phyloP scores from a whole-genome alignment of 1,140 invertebrate species.

The Halictus rubicundus region DNA sequence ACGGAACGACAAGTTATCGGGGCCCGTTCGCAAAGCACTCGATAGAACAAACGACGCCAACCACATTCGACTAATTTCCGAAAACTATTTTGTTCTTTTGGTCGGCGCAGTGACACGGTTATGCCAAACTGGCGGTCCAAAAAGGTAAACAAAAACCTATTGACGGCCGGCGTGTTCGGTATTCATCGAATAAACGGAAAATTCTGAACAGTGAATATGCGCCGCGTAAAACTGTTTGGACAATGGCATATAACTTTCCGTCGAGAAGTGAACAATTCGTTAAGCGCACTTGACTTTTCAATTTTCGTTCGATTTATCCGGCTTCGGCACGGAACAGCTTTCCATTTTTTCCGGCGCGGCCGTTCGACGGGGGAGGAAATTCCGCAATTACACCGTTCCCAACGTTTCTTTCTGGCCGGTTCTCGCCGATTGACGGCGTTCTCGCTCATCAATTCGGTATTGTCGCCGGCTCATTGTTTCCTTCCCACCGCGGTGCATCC shows the following conservation, averaged over 20 bases:
- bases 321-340: not conserved
- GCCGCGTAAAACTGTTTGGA: not conserved
- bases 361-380: not conserved
- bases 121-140: no score
- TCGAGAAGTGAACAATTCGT: not conserved
- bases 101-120: no score
- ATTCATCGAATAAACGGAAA: not conserved
- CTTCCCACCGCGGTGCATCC: conserved; percentile 17
- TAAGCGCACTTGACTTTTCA: not conserved
- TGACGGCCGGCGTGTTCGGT: not conserved
- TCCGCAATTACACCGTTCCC: conserved; percentile 27
- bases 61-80: no score
- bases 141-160: no score
- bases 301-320: not conserved
- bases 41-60: no score
- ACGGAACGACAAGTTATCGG: no score
- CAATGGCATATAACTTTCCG: not conserved
- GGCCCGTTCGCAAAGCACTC: no score
- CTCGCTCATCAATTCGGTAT: conserved; percentile 28
- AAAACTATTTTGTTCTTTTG: no score
- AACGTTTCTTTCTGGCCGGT: conserved; percentile 29
- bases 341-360: conserved; percentile 13
- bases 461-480: conserved; percentile 35
- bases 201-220: not conserved
- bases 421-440: conserved; percentile 3